Percentiles rank a stretch among this genome's conserved stretches.
Evolutionary conservation across 2,888 invertebrate species (phyloP).

Genomic region (Pyrrhosoma nymphula): DNA sequence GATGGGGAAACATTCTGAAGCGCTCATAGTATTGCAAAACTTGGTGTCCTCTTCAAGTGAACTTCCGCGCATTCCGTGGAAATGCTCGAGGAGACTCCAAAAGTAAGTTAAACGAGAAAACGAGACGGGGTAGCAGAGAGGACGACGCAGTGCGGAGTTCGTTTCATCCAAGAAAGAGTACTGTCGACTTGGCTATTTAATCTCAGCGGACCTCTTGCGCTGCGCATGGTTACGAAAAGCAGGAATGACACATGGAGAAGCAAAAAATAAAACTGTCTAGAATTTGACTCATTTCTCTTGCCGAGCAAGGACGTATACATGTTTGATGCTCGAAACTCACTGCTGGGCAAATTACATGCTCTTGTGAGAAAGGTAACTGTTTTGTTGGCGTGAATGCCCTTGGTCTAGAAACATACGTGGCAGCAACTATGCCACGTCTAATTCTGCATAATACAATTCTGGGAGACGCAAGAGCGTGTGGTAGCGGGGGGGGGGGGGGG

Average conservation of each 20-base stretch:
- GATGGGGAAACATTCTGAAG: background rate
- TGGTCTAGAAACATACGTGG: too few species aligned
- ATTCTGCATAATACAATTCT: too few species aligned
- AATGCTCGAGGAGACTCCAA: background rate
- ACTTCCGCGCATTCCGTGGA: background rate
- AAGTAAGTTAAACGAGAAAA: background rate
- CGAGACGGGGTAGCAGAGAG: background rate
- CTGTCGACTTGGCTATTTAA: background rate
- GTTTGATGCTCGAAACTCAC: background rate
- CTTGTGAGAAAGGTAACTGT: too few species aligned
- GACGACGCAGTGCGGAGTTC: background rate
- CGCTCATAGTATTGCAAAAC: slow-evolving; percentile 15
- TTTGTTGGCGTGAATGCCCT: too few species aligned
- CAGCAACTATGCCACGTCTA: too few species aligned
- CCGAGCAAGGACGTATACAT: background rate
- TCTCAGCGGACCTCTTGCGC: background rate
- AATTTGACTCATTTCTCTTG: background rate
- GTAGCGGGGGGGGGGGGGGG: too few species aligned
- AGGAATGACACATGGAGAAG: background rate
- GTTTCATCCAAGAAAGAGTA: background rate
- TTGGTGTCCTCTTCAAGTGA: background rate
- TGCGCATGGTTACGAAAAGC: background rate
- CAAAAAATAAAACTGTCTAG: background rate
- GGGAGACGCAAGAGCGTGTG: too few species aligned
- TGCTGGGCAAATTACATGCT: too few species aligned